Evolutionary conservation across 1,140 invertebrate genomes (phyloP).

Genomic region (Episyrphus balteatus): DNA sequence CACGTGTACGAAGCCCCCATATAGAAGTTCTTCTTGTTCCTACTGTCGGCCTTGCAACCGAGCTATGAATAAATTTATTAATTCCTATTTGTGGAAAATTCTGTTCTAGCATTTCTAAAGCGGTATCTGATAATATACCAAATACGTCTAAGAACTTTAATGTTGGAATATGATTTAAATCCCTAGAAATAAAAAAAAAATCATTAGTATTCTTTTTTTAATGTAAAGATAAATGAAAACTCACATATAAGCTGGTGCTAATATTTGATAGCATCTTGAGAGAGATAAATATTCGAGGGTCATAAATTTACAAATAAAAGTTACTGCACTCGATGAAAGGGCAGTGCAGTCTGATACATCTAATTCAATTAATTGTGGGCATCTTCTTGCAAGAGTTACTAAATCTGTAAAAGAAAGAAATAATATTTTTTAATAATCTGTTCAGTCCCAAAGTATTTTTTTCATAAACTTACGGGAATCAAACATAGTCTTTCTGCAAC

Average conservation of each 20-base stretch:
- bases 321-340: slow-evolving; percentile 49
- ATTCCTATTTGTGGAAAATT: slow-evolving; percentile 41
- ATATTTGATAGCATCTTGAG: slow-evolving; percentile 72
- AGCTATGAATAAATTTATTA: slow-evolving; percentile 51
- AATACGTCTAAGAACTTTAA: slow-evolving; percentile 65
- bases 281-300: slow-evolving; percentile 71
- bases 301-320: slow-evolving; percentile 48
- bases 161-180: slow-evolving; percentile 41
- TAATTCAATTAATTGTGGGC: slow-evolving; percentile 63
- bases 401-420: slow-evolving; percentile 50
- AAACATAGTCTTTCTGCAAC: slow-evolving; percentile 59
- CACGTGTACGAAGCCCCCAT: slow-evolving; percentile 75
- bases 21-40: slow-evolving; percentile 74
- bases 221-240: slow-evolving; percentile 14
- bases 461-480: slow-evolving; percentile 54
- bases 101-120: slow-evolving; percentile 42
- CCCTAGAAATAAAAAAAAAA: slow-evolving; percentile 32
- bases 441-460: not conserved
- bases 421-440: too few species aligned
- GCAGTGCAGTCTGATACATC: slow-evolving; percentile 77
- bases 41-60: slow-evolving; percentile 77
- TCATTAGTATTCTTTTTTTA: not conserved
- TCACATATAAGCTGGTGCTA: slow-evolving; percentile 48
- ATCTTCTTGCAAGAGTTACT: slow-evolving; percentile 47
- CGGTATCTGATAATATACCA: slow-evolving; percentile 53